Base-by-base conservation (phyloP, 2,888 invertebrate genomes). In the Tenthredo distinguenda region DNA sequence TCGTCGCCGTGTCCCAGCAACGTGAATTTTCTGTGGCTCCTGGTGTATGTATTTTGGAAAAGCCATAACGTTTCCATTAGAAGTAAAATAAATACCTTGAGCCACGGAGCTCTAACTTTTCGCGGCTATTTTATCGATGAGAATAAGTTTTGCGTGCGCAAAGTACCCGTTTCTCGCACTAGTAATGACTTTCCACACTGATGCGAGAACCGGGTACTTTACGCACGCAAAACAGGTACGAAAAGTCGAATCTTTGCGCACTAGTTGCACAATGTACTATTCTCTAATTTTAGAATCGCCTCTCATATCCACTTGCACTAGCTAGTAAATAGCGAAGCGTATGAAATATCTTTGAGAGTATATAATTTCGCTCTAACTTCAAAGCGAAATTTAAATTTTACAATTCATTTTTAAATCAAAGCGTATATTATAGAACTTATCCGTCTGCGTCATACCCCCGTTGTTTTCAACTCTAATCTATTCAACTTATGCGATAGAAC, bases 1-100 rank as follows among this genome's bases (percentile, higher is more conserved):
- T 72, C 18, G 84, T 86, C 86, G 86, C 74, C 81, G 85, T 31
- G 79, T 85, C 47, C 85, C 86, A 12, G 84, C 84, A 76, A n/a
- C 74, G 21, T 50, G 47, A 26, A 84, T 85, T 86, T 86, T 86
- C 21, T 86, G 31, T 68, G 86, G 74, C 86, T 86, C 86, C 85
- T 86, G 82, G 72, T 84, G 77, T 85, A 21, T n/a, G 21, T 77
- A 10, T 34, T 50, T 2, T 4, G 21, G 18, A 15, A 77, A 50
- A 26, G 7, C 31, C 55, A 12, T 47, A 12, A 34, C 0, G 55
- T 77, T 77, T 77, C n/a, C 55, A 77, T 77, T 34, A n/a, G n/a
- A 31, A 34, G 47, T 50, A 1, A 31, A 77, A 34, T 55, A 50
- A 77, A 55, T 55, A 77, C 18, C 18, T 40, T 40, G 26, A 26